phyloP scores from a whole-genome alignment of 2,888 invertebrate genomes.

The Parnassius smintheus region DNA sequence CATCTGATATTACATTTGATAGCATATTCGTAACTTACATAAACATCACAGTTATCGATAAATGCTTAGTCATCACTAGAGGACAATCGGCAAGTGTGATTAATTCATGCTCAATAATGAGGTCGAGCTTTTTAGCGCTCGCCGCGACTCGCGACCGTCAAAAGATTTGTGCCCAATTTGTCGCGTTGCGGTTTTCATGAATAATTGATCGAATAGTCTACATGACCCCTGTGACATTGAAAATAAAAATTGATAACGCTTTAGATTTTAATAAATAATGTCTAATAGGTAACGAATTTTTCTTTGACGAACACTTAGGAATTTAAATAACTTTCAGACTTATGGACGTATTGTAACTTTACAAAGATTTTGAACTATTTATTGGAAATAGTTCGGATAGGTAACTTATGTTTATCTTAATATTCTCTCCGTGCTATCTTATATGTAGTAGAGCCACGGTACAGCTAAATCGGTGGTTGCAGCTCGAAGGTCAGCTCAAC shows the following conservation, averaged over 20 bases:
- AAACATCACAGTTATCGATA: constrained; percentile 30
- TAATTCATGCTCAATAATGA: constrained; percentile 76
- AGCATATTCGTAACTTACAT: constrained; percentile 2
- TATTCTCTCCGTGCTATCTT: no score
- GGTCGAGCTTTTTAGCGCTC: constrained; percentile 64
- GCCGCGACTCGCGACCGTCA: constrained; percentile 41
- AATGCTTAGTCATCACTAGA: constrained; percentile 39
- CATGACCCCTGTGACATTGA: constrained; percentile 43
- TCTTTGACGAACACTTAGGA: no score
- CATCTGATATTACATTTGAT: neutral
- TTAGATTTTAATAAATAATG: neutral
- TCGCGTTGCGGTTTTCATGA: constrained; percentile 56
- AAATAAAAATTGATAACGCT: constrained; percentile 8
- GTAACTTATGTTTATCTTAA: no score
- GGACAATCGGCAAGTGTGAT: constrained; percentile 65
- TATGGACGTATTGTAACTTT: no score
- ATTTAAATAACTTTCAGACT: no score
- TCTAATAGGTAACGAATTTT: no score
- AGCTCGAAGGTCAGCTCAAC: no score
- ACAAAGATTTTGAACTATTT: no score
- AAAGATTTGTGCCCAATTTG: constrained; percentile 72
- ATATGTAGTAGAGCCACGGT: no score
- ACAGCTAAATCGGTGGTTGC: no score
- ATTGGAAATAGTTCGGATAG: no score
- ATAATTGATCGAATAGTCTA: constrained; percentile 57